Conservation (phyloP, 2,888 invertebrate species). For the Polylopha cassiicola region DNA sequence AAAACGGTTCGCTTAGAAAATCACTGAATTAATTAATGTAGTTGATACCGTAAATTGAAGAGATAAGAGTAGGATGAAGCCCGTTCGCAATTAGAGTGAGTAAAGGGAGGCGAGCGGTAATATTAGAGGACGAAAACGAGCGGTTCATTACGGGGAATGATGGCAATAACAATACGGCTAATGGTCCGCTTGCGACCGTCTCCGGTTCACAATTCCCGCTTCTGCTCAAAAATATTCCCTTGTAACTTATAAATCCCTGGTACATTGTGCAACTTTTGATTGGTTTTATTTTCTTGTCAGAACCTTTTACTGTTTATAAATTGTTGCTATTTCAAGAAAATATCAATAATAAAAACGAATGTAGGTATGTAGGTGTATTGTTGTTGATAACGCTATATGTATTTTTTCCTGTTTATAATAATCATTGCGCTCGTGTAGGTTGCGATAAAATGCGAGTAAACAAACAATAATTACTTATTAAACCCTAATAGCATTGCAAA, state of each 20-base stretch:
- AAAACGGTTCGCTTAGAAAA: constrained; percentile 37
- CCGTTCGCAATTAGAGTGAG: constrained; percentile 54
- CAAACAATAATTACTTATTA: too few relatives aligned
- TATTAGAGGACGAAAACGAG: constrained; percentile 72
- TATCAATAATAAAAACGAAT: too few relatives aligned
- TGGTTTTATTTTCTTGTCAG: too few relatives aligned
- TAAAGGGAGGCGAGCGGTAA: constrained; percentile 60
- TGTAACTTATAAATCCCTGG: constrained; percentile 47
- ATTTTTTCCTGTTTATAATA: too few relatives aligned
- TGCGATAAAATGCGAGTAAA: too few relatives aligned
- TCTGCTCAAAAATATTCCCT: constrained; percentile 54
- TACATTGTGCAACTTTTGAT: constrained; percentile 32
- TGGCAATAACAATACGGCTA: constrained; percentile 74
- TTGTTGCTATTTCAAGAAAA: too few relatives aligned
- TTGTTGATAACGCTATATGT: too few relatives aligned
- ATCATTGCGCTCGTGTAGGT: too few relatives aligned
- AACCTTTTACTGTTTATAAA: too few relatives aligned
- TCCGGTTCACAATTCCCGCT: constrained; percentile 47
- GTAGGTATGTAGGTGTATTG: too few relatives aligned
- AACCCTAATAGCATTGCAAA: too few relatives aligned
- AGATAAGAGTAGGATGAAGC: constrained; percentile 60
- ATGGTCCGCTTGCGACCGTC: constrained; percentile 63
- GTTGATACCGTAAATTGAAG: constrained; percentile 48
- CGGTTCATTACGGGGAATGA: constrained; percentile 71
- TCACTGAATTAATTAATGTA: constrained; percentile 58